Base-by-base conservation (phyloP, 2,113 vertebrate species). In the Alces alces region DNA sequence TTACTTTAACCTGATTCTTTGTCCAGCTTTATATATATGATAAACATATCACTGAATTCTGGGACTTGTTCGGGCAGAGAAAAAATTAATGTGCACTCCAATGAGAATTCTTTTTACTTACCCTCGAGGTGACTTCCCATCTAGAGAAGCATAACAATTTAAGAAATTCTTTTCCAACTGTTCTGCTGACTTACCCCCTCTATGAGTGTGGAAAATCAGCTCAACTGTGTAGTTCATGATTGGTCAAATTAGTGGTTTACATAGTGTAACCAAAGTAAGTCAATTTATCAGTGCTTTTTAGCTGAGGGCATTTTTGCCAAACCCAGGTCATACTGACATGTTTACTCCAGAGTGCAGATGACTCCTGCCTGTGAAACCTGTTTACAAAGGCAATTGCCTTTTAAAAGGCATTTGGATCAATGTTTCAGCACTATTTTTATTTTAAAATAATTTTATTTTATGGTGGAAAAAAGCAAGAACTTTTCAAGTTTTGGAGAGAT, bases 361-460 rank as follows among this genome's bases (percentile, higher is more conserved):
- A 36, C 28, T 96, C 78, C 25, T 33, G 15, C 15, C 45, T 0
- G 5, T n/a, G 43, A 94, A 47, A 52, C 4, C 47, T 90, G 36
- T 76, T 97, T 83, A 85, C 89, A 82, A 82, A 66, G 52, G 28
- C 8, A 57, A 15, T 66, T 76, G 23, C 23, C 70, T 76, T 76
- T 28, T 25, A 25, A 82, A 66, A 84, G 23, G 6, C 52, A 54
- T 61, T 90, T 47, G n/a, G 27, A 82, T 95, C 33, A 78, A 92
- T 61, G 66, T 97, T 70, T 95, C 86, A 97, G 86, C 39, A 86
- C 33, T 80, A 28, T 87, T 96, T 95, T 86, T 16, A 17, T 86
- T 96, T 97, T 36, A 79, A 93, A 95, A 90, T 95, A 89, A 82
- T 73, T 95, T 93, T 79, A 89, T 85, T 94, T 95, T 64, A 30